Percentiles rank a stretch among this genome's conserved stretches.
Conservation (phyloP, 2,888 invertebrate species). For the Amphipyra tragopoginis region DNA sequence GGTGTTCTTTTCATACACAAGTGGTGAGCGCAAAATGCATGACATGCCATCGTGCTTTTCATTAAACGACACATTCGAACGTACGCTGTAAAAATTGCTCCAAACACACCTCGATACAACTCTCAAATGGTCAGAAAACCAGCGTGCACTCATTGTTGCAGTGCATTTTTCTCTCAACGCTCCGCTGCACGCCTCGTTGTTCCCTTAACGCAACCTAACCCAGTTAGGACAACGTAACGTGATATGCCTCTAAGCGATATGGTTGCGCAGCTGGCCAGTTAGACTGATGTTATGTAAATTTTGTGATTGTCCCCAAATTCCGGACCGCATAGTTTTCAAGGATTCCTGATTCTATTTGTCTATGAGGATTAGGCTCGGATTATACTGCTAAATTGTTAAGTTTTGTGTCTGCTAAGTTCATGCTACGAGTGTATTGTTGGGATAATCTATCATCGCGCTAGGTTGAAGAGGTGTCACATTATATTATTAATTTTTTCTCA, state of each 20-base stretch:
- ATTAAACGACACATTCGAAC: no score
- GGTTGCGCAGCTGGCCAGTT: slow-evolving; percentile 32
- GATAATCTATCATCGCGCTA: not conserved
- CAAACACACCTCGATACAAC: no score
- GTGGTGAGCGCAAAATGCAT: no score
- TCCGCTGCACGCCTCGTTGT: not conserved
- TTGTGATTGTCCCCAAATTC: slow-evolving; percentile 32
- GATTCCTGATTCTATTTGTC: slow-evolving; percentile 19
- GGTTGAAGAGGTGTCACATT: not conserved
- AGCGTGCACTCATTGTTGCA: no score
- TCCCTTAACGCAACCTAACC: slow-evolving; percentile 11
- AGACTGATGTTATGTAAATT: slow-evolving; percentile 40
- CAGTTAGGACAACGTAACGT: slow-evolving; percentile 31
- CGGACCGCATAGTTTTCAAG: slow-evolving; percentile 42
- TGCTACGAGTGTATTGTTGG: not conserved
- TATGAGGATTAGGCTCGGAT: not conserved
- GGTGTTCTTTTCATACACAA: no score
- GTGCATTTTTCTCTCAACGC: not conserved
- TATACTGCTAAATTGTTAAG: not conserved
- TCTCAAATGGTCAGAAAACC: no score
- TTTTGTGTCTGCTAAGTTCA: not conserved
- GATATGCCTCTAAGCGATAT: slow-evolving; percentile 32
- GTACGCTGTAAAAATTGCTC: no score
- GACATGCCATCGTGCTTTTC: no score
- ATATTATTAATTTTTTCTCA: not conserved